Evolutionary conservation across 1,140 invertebrate species (phyloP), one percentile per base, ranked within the genome.

Genomic region (Achatina immaculata): DNA sequence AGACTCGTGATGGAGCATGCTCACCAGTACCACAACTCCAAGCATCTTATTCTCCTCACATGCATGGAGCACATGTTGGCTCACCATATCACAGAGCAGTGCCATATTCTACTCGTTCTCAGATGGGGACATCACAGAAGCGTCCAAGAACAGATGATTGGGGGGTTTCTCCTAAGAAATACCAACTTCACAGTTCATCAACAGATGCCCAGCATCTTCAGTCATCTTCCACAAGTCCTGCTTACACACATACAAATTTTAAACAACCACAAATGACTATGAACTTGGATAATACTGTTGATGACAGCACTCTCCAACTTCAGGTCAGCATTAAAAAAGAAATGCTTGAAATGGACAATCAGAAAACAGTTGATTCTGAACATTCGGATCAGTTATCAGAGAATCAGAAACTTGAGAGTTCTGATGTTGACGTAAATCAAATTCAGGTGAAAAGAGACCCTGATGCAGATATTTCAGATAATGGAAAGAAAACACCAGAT

Each of bases 281-380:
- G 31, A 2, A 62, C 0, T 62, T 28, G 6, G 28, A 62, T 62
- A 62, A 19, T 34, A 31, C 9, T 62, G n/a, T 34, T 34, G 31
- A 14, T 62, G 48, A 58, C 7, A 48, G 28, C n/a, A 62, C 58
- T 16, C 58, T 62, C 2, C 48, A 55, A 2, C 24, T n/a, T 24
- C 42, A 73, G 28, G 34, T 51, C 16, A 80, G 72, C 45, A 72
- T 80, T 69, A 80, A 80, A 42, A 80, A 71, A 72, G 78, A 80
- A 66, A 31, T 40, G 19, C 42, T 78, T 42, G 76, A 78, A 34
- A 24, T 24, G 4, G 76, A 78, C n/a, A 43, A 45, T 42, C 16
- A 68, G 62, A 28, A 58, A 36, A 51, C 19, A 19, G 1, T 36
- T 42, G 72, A 74, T 51, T 2, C 31, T n/a, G 74, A 77, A 21